Base-by-base conservation (phyloP, 2,113 vertebrate genomes). In the Hyaena hyaena region DNA sequence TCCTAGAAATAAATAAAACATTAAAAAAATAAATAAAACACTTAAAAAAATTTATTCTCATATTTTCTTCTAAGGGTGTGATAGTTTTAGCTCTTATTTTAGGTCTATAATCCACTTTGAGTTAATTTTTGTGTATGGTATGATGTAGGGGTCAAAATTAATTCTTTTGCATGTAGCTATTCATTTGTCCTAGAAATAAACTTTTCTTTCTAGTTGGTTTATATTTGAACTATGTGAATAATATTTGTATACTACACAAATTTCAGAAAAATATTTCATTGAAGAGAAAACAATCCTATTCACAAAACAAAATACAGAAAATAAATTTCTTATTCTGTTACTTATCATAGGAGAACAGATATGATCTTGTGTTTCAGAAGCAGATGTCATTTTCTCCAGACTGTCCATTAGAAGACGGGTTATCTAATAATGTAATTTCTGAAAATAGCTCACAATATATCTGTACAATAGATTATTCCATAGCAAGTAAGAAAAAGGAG, bases 241-340 rank as follows among this genome's bases (percentile, higher is more conserved):
- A 39, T 39, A 39, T 39, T 39, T 39, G 33, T 66, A 10, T 66
- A 90, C 39, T 39, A 39, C 3, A 39, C 39, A 39, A 39, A 39
- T 39, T 93, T 88, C 33, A 91, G 66, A 93, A 89, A 92, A 96
- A 45, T 69, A 88, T 45, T 77, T 94, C 31, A 3, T 33, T 65
- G 82, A 92, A 66, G 9, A 85, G 61, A n/a, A 26, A 88, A 63
- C 21, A 33, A 61, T 76, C 1, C 39, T 58, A 73, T 53, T 80
- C 66, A 92, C 9, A 87, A 65, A 87, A 82, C 3, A 85, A 97
- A 92, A 83, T 31, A 45, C 17, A 82, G 15, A 58, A 12, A 74
- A 79, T 71, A 71, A 86, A 92, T 63, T 58, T 35, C 39, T 80
- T 77, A 65, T 80, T 69, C 26, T 96, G n/a, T 85, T 11, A n/a